Percentiles rank a stretch among this genome's conserved stretches.
These are phyloP conservation scores for Galaxias olidus DNA, from an alignment of 2,797 vertebrate species.

Conservation along the genomic window DNA sequence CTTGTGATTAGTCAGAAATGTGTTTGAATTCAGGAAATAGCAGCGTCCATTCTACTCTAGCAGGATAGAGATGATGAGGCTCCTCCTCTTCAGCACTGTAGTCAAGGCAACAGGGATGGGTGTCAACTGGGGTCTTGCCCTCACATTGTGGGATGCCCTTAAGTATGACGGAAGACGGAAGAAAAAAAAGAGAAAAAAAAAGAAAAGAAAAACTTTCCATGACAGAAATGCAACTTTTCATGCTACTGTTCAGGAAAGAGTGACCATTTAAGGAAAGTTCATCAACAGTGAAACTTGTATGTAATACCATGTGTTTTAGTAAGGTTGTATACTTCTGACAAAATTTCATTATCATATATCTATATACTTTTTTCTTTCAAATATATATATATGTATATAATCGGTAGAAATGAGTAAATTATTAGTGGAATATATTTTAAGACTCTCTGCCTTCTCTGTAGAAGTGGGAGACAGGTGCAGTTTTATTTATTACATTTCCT, in stretches of 20 bases:
- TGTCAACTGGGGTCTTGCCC: slow-evolving; percentile 56
- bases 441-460: slow-evolving; percentile 71
- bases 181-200: slow-evolving; percentile 56
- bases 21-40: no score
- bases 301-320: slow-evolving; percentile 56
- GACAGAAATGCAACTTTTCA: slow-evolving; percentile 70
- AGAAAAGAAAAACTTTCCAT: slow-evolving; percentile 64
- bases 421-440: slow-evolving; percentile 74
- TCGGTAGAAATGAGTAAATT: slow-evolving; percentile 80
- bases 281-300: slow-evolving; percentile 65
- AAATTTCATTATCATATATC: slow-evolving; percentile 62
- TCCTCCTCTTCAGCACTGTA: slow-evolving; percentile 28
- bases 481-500: slow-evolving; percentile 68
- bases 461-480: slow-evolving; percentile 71
- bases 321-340: slow-evolving; percentile 59
- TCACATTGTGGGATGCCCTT: slow-evolving; percentile 78
- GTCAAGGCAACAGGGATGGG: slow-evolving; percentile 58
- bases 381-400: slow-evolving; percentile 75
- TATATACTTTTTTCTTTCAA: slow-evolving; percentile 61
- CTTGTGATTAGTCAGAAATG: no score
- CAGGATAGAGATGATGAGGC: background rate
- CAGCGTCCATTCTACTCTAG: background rate
- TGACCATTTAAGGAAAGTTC: slow-evolving; percentile 68
- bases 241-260: slow-evolving; percentile 75
- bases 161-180: slow-evolving; percentile 70